phyloP scores from a whole-genome alignment of 1,140 invertebrate genomes.

The Spodoptera litura region DNA sequence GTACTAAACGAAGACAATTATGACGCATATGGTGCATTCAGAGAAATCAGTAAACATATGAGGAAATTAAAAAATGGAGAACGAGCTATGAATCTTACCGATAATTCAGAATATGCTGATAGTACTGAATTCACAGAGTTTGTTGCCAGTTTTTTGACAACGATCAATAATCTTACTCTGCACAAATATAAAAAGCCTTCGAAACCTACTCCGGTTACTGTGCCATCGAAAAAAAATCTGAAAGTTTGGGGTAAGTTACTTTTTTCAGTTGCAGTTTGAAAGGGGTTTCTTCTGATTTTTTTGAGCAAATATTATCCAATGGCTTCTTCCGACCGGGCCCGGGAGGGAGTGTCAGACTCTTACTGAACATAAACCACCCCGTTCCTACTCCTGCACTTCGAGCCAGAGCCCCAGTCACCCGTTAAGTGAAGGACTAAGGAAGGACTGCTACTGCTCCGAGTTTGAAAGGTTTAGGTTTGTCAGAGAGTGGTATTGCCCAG shows the following conservation, averaged over 20 bases:
- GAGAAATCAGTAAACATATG: neutral
- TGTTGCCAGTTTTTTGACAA: slow-evolving; percentile 22
- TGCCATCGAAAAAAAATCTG: slow-evolving; percentile 34
- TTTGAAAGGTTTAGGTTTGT: neutral
- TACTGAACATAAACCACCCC: too few species aligned
- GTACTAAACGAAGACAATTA: slow-evolving; percentile 8
- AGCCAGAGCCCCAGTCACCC: too few species aligned
- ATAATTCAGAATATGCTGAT: neutral
- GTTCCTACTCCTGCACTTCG: too few species aligned
- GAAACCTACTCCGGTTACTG: neutral
- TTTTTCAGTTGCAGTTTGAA: too few species aligned
- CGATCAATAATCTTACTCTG: slow-evolving; percentile 41
- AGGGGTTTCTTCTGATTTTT: too few species aligned
- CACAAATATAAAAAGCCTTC: slow-evolving; percentile 2
- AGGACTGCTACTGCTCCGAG: too few species aligned
- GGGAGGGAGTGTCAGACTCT: too few species aligned
- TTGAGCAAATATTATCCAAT: too few species aligned
- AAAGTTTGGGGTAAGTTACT: slow-evolving; percentile 41
- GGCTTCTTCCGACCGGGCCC: too few species aligned
- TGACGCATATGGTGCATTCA: neutral
- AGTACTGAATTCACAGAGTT: slow-evolving; percentile 18
- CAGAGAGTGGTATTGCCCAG: neutral
- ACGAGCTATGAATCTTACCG: neutral
- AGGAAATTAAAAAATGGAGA: neutral
- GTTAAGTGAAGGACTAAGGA: too few species aligned